Evolutionary conservation across 2,797 vertebrate species (phyloP).

Genomic region (Sebastes hopkinsi): DNA sequence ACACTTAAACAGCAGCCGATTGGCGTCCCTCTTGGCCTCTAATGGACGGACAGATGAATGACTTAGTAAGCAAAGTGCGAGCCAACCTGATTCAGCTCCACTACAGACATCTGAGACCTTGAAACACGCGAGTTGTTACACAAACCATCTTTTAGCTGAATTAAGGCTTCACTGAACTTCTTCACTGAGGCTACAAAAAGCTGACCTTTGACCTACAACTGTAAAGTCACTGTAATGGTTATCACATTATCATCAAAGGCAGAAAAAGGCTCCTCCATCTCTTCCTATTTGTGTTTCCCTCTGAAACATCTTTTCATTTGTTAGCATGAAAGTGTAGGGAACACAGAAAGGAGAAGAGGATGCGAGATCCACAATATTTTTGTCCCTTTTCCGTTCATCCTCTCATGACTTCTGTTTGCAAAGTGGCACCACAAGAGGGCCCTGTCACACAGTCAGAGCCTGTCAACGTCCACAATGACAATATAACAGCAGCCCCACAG

Average conservation of each 20-base stretch:
- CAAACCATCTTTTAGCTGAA: background rate
- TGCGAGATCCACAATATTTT: background rate
- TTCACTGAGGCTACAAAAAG: no score
- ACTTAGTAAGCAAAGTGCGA: slow-evolving; percentile 47
- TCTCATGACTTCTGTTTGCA: slow-evolving; percentile 12
- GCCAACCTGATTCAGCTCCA: slow-evolving; percentile 53
- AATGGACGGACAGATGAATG: slow-evolving; percentile 34
- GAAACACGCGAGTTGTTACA: slow-evolving; percentile 2
- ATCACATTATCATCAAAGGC: background rate
- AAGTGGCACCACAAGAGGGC: slow-evolving; percentile 57
- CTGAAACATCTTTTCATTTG: background rate
- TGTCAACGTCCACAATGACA: background rate
- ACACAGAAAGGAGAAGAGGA: background rate
- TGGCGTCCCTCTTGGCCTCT: slow-evolving; percentile 25
- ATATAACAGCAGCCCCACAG: background rate
- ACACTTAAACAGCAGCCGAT: slow-evolving; percentile 38
- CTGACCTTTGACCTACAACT: background rate
- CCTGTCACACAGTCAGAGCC: slow-evolving; percentile 36
- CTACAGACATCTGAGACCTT: slow-evolving; percentile 23
- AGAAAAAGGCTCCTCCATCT: background rate
- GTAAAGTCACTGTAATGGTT: background rate
- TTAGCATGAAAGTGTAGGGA: background rate
- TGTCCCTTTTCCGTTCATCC: background rate
- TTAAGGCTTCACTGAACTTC: background rate
- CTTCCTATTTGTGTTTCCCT: background rate